Percentiles rank a stretch among this genome's conserved stretches.
Conservation (phyloP, 2,797 vertebrate genomes). For the Rhinella marina region DNA sequence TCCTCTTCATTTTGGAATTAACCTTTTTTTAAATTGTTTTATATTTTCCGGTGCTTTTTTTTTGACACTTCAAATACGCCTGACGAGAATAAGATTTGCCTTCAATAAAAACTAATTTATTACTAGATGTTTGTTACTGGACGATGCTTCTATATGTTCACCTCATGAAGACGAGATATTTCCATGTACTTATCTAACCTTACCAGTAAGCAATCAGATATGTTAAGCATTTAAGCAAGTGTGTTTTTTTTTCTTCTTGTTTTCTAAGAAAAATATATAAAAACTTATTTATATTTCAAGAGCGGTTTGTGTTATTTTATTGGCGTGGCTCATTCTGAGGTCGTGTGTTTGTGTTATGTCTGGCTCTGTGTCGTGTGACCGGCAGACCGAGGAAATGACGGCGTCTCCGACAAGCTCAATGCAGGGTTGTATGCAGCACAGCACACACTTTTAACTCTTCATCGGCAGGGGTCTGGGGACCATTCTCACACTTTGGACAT, state of each 20-base stretch:
- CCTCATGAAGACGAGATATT: conserved; percentile 9
- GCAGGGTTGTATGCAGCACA: neutral
- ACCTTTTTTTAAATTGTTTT: conserved; percentile 11
- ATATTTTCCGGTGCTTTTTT: conserved; percentile 8
- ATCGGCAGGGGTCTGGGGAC: neutral
- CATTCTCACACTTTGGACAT: no score
- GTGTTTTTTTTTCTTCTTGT: conserved; percentile 44
- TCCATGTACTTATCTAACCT: conserved; percentile 54
- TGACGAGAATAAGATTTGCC: conserved; percentile 74
- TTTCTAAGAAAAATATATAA: conserved; percentile 58
- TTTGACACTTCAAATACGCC: conserved; percentile 37
- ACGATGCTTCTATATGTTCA: conserved; percentile 64
- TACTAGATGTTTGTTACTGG: conserved; percentile 82
- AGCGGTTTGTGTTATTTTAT: conserved; percentile 3
- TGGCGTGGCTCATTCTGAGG: neutral
- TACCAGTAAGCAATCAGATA: conserved; percentile 54
- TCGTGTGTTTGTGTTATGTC: conserved; percentile 4
- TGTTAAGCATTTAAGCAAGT: conserved; percentile 44
- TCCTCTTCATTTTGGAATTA: neutral
- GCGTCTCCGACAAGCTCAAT: neutral
- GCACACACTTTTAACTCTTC: neutral
- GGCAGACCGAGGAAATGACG: neutral
- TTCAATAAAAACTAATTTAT: conserved; percentile 83
- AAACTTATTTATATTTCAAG: conserved; percentile 56
- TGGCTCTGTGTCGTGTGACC: neutral